Conservation (phyloP, 2,113 vertebrate species). For the Silurus meridionalis region DNA sequence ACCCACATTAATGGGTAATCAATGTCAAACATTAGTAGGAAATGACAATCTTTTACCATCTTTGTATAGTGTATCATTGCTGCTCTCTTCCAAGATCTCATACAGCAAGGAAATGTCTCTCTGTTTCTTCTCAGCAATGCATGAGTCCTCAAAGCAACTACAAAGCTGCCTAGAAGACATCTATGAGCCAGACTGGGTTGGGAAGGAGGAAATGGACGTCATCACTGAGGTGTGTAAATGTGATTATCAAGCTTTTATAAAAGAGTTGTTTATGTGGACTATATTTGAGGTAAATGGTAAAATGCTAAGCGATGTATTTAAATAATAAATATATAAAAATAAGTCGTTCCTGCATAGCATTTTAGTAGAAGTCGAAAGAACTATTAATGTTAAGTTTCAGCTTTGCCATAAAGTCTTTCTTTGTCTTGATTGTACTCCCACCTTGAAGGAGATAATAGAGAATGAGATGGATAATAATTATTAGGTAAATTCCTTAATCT, state of each 20-base stretch:
- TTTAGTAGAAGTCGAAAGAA: background rate
- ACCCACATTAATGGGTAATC: too few species aligned
- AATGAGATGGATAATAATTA: slow-evolving; percentile 73
- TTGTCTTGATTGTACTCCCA: background rate
- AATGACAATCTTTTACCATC: too few species aligned
- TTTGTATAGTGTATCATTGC: too few species aligned
- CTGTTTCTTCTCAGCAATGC: slow-evolving; percentile 82
- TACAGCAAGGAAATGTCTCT: background rate
- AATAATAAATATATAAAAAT: background rate
- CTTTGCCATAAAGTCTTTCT: background rate
- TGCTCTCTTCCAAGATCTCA: too few species aligned
- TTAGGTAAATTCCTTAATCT: slow-evolving; percentile 65
- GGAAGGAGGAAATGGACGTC: slow-evolving; percentile 87
- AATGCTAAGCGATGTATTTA: background rate
- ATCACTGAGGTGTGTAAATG: slow-evolving; percentile 81
- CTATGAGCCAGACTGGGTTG: slow-evolving; percentile 95
- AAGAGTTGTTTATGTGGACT: background rate
- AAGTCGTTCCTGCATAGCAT: background rate
- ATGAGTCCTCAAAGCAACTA: slow-evolving; percentile 93
- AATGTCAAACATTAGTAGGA: too few species aligned
- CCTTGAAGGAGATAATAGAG: slow-evolving; percentile 73
- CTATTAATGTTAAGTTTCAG: slow-evolving; percentile 2
- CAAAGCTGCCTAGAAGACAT: slow-evolving; percentile 94
- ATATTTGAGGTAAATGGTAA: background rate
- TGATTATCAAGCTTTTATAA: background rate